Evolutionary conservation across 2,113 vertebrate species (phyloP).

Genomic region (Pseudolaguvia tuberculata): DNA sequence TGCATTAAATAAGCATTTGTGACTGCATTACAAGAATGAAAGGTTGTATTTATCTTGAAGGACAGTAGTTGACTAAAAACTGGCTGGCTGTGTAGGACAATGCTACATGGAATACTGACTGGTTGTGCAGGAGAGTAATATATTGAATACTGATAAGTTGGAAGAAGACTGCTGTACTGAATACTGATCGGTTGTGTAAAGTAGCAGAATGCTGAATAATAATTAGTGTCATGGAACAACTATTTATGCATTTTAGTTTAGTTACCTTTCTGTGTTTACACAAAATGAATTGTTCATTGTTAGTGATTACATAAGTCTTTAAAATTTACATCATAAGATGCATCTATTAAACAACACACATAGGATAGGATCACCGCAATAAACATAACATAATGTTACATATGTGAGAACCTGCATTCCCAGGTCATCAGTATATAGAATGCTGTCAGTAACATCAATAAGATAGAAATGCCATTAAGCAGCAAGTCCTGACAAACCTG

Average conservation of each 20-base stretch:
- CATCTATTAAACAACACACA: neutral
- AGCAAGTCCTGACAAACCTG: constrained; percentile 19
- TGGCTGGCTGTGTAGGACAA: constrained; percentile 5
- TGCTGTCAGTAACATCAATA: constrained; percentile 29
- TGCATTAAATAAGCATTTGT: neutral
- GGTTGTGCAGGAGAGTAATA: constrained; percentile 27
- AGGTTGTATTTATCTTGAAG: neutral
- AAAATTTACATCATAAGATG: neutral
- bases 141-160: constrained; percentile 26
- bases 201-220: constrained; percentile 16
- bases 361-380: neutral
- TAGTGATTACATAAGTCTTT: neutral
- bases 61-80: neutral
- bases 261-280: neutral
- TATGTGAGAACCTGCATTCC: neutral
- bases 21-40: neutral
- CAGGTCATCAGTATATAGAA: neutral
- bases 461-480: constrained; percentile 23
- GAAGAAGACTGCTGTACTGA: constrained; percentile 11
- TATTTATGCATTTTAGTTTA: neutral
- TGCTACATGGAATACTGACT: constrained; percentile 16
- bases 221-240: constrained; percentile 9
- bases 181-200: constrained; percentile 25
- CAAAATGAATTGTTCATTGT: neutral
- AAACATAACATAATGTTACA: neutral